Evolutionary conservation across 2,888 invertebrate genomes (phyloP).

Genomic region (Sceliomorpha sp.): DNA sequence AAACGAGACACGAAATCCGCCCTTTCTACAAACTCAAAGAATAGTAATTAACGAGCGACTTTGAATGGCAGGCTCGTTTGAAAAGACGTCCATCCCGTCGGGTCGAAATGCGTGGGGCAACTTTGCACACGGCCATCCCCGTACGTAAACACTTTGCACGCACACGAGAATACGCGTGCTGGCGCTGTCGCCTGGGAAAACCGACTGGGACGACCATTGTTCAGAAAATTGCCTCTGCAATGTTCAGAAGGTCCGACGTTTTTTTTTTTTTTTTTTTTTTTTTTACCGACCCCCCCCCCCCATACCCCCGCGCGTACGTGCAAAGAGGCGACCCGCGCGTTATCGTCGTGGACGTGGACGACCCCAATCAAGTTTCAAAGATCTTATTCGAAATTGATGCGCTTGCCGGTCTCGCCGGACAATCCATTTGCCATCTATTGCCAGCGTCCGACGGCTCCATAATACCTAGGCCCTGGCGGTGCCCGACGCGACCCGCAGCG

Average conservation of each 20-base stretch:
- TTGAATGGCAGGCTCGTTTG: too few relatives aligned
- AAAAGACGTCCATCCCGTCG: too few relatives aligned
- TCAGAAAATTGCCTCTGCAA: conserved; percentile 70
- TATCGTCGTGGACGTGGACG: conserved; percentile 45
- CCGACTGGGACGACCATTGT: conserved; percentile 66
- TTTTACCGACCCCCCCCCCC: too few relatives aligned
- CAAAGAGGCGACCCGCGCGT: conserved; percentile 42
- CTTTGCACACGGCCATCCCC: too few relatives aligned
- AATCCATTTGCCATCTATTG: conserved; percentile 52
- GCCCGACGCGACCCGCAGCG: conserved; percentile 16
- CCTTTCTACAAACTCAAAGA: too few relatives aligned
- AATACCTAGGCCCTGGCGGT: too few relatives aligned
- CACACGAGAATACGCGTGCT: conserved; percentile 33
- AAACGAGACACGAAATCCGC: too few relatives aligned
- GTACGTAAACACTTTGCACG: conserved; percentile 26
- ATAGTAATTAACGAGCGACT: too few relatives aligned
- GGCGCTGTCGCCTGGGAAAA: conserved; percentile 61
- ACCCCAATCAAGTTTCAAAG: conserved; percentile 59
- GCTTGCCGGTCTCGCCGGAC: conserved; percentile 52
- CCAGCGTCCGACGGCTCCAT: conserved; percentile 29
- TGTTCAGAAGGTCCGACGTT: conserved; percentile 62
- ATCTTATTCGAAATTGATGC: conserved; percentile 61
- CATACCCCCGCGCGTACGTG: conserved; percentile 7
- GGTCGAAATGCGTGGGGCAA: too few relatives aligned
- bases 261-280: too few relatives aligned